A percentile compares a stretch with the other conserved stretches of the same genome.
These are phyloP conservation scores for Chaetura pelagica DNA, from an alignment of 2,113 vertebrate species.

Conservation along the genomic window DNA sequence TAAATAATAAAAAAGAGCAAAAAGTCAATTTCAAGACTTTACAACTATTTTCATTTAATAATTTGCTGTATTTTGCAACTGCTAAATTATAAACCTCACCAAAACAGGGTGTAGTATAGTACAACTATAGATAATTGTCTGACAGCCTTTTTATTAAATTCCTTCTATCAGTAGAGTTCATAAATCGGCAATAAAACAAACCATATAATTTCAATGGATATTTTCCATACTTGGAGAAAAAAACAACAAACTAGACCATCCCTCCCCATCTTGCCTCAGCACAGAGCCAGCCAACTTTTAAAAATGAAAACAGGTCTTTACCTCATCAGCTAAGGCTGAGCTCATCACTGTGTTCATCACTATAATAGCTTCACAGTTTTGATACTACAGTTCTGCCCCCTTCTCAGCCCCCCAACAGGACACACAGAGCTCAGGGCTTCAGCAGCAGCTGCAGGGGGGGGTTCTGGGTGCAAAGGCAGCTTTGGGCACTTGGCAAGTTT, in stretches of 20 bases:
- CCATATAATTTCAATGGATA: not conserved
- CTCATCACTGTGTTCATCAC: not conserved
- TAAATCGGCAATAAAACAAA: not conserved
- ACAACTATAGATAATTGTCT: not conserved
- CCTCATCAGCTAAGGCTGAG: not conserved
- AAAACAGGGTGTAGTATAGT: not conserved
- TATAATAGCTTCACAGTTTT: not conserved
- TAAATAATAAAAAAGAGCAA: not conserved
- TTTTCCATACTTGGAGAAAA: not conserved
- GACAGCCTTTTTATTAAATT: conserved; percentile 10
- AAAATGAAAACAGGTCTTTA: not conserved
- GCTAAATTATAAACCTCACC: not conserved
- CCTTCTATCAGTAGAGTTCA: not conserved
- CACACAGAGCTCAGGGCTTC: not conserved
- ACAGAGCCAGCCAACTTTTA: not conserved
- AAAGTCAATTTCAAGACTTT: conserved; percentile 7
- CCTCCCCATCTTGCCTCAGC: not conserved
- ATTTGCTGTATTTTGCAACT: not conserved
- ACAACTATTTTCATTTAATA: conserved; percentile 1
- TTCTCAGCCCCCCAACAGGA: not conserved
- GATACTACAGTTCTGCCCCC: not conserved
- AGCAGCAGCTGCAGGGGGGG: fast-evolving
- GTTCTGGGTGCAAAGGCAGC: fast-evolving
- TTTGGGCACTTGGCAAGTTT: not conserved
- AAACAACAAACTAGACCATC: not conserved